Conservation (phyloP, 2,797 vertebrate genomes). For the Macropus fuliginosus region DNA sequence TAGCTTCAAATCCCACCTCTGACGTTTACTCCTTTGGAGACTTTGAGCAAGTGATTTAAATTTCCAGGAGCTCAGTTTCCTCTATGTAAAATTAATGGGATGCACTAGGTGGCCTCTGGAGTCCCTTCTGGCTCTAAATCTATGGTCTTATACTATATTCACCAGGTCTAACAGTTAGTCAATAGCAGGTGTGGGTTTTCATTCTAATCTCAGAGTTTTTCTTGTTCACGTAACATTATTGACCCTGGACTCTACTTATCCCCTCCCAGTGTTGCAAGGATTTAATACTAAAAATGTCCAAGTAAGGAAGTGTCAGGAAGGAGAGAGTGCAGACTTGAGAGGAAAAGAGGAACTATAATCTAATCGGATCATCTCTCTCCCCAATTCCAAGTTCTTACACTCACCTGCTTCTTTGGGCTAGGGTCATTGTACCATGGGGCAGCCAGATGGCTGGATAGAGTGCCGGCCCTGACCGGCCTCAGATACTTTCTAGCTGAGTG, state of each 20-base stretch:
- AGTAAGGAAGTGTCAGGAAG: neutral
- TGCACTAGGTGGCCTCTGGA: neutral
- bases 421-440: neutral
- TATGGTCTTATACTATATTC: neutral
- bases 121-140: neutral
- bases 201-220: neutral
- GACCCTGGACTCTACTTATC: neutral
- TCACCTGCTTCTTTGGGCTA: neutral
- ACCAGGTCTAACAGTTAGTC: neutral
- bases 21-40: neutral
- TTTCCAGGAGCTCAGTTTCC: neutral
- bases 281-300: neutral
- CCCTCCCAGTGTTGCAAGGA: neutral
- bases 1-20: neutral
- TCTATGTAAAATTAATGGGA: neutral
- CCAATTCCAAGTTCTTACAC: neutral
- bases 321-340: neutral
- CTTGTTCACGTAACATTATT: neutral
- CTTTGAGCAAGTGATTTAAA: neutral
- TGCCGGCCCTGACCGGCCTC: neutral
- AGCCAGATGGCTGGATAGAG: neutral
- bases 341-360: neutral
- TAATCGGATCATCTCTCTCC: neutral
- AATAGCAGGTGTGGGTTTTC: neutral
- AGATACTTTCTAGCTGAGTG: neutral